Evolutionary conservation across 2,797 vertebrate species (phyloP), one percentile per base, ranked within the genome.

Genomic region (Neosilurus mollespiculum): DNA sequence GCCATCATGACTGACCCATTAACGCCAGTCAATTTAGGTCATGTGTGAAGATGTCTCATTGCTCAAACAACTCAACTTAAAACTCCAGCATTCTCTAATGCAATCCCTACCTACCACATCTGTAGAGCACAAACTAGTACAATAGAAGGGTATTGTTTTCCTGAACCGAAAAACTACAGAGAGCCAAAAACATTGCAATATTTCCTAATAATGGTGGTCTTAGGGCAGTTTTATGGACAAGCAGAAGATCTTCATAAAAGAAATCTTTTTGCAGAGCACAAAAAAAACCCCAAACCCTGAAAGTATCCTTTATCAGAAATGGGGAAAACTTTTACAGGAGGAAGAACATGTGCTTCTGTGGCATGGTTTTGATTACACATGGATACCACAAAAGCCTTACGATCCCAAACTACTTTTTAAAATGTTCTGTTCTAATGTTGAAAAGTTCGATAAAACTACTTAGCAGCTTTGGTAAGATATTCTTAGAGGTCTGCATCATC

Each of bases 1-100:
- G 34, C 82, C 79, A 86, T 85, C 83, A 84, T 43, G 24, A 65
- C 75, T 77, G 37, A 65, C 30, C 22, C 16, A 12, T 65, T 53
- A 26, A 53, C 5, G 0, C 61, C 24, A 11, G 73, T n/a, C 30
- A n/a, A 22, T 76, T 76, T 76, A n/a, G 30, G 73, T 22, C 18
- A 22, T 14, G 30, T 22, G 26, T 61, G 24, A 10, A 0, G 24
- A 26, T 2, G 16, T 58, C 10, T 58, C 26, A 30, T 58, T 59
- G 71, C 53, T 24, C 69, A 51, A 24, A 7, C 37, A 71, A 24
- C 69, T 24, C 22, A 49, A 7, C 16, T 54, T 73, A 54, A 54
- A 11, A 43, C 22, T 37, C 30, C 6, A 14, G 20, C 24, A 76
- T 75, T 58, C 58, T 75, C 26, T 4, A 58, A 58, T 9, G 9